phyloP scores from a whole-genome alignment of 2,113 vertebrate genomes.

The Chaenogobius annularis region DNA sequence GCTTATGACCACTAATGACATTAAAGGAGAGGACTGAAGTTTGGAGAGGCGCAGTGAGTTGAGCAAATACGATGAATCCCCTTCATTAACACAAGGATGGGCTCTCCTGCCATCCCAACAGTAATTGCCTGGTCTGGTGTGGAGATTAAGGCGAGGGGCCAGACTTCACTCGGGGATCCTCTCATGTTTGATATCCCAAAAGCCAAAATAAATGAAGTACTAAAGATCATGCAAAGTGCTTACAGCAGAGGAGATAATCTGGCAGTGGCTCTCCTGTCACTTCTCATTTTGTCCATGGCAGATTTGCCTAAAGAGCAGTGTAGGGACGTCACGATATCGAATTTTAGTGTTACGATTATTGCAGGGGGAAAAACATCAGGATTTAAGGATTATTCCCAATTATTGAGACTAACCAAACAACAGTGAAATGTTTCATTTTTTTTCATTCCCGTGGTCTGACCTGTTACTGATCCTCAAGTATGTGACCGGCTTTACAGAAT shows the following conservation, averaged over 20 bases:
- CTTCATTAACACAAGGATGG: constrained; percentile 67
- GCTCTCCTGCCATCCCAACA: constrained; percentile 48
- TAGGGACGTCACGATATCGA: too few relatives aligned
- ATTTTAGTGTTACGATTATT: too few relatives aligned
- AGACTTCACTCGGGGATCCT: constrained; percentile 53
- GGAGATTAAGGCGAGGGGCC: constrained; percentile 64
- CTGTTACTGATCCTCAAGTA: too few relatives aligned
- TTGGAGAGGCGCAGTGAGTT: constrained; percentile 43
- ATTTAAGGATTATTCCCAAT: too few relatives aligned
- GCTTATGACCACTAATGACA: constrained; percentile 23
- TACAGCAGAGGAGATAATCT: constrained; percentile 39
- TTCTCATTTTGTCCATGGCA: constrained; percentile 5
- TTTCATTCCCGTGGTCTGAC: too few relatives aligned
- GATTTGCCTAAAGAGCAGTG: neutral
- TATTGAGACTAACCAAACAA: too few relatives aligned
- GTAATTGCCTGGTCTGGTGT: constrained; percentile 60
- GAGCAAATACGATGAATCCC: constrained; percentile 66
- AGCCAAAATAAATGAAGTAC: constrained; percentile 67
- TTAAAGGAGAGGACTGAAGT: constrained; percentile 32
- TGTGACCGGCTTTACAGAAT: too few relatives aligned
- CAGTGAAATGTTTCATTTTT: too few relatives aligned
- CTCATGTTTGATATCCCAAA: constrained; percentile 66
- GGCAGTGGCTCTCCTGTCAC: constrained; percentile 31
- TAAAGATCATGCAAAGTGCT: constrained; percentile 55
- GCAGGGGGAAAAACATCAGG: too few relatives aligned